These are phyloP conservation scores for Hystrix brachyura DNA, from an alignment of 2,113 vertebrate genomes.

Conservation along the genomic window DNA sequence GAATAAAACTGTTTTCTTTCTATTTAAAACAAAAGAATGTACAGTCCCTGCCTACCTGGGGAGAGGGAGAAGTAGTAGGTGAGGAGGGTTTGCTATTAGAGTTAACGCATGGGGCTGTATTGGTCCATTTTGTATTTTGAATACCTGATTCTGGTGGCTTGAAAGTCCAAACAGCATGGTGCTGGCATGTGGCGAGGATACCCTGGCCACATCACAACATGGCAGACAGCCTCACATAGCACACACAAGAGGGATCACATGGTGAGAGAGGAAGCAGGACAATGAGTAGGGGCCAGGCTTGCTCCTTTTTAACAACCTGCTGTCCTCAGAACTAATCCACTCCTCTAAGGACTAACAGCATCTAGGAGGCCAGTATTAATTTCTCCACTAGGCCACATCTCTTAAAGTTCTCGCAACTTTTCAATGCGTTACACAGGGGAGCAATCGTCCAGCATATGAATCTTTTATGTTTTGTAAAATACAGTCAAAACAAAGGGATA, in stretches of 20 bases:
- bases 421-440: not conserved
- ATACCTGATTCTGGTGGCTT: not conserved
- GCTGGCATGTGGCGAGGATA: not conserved
- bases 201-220: not conserved
- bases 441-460: not conserved
- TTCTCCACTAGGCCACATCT: not conserved
- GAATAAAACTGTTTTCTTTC: not conserved
- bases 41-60: not conserved
- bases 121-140: not conserved
- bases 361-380: not conserved
- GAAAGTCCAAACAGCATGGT: not conserved
- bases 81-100: not conserved
- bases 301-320: not conserved
- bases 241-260: not conserved
- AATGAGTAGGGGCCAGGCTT: not conserved
- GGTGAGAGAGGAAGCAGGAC: not conserved
- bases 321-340: not conserved
- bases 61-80: not conserved
- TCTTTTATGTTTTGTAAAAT: not conserved
- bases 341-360: not conserved
- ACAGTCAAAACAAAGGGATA: not conserved
- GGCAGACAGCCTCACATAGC: not conserved
- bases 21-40: slow-evolving; percentile 23
- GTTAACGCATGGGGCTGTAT: not conserved
- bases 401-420: not conserved